A percentile compares a stretch with the other conserved stretches of the same genome.
phyloP scores from a whole-genome alignment of 2,113 vertebrate genomes.

The Mugil cephalus region DNA sequence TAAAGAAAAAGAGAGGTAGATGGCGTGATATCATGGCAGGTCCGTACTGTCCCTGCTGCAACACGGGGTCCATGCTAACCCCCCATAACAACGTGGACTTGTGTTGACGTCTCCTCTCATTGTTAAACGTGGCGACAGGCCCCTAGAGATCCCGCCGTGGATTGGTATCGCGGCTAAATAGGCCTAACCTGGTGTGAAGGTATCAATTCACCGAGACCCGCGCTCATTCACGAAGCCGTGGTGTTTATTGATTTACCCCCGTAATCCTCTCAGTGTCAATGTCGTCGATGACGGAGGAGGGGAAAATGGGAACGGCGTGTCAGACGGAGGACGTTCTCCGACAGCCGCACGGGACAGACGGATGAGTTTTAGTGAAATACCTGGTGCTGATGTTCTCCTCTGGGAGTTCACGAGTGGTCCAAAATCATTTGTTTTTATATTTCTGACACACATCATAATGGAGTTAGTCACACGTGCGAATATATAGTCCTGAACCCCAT shows the following conservation, averaged over 20 bases:
- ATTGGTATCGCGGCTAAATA: conserved; percentile 54
- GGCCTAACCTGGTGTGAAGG: conserved; percentile 50
- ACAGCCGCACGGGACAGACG: conserved; percentile 55
- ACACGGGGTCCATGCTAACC: conserved; percentile 14
- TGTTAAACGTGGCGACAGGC: conserved; percentile 42
- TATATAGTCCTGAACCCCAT: too few relatives aligned
- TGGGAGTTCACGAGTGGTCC: conserved; percentile 9
- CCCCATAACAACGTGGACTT: conserved; percentile 35
- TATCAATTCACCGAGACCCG: conserved; percentile 59
- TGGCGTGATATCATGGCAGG: conserved; percentile 1
- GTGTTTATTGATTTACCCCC: conserved; percentile 79
- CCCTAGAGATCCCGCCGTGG: conserved; percentile 33
- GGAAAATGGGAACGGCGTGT: conserved; percentile 47
- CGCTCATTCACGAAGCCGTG: conserved; percentile 47
- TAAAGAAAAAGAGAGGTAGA: conserved; percentile 1
- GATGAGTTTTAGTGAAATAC: conserved; percentile 56
- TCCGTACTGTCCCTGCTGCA: neutral
- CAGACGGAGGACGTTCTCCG: conserved; percentile 50
- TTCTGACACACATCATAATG: neutral
- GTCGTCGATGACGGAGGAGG: conserved; percentile 54
- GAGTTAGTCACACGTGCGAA: neutral
- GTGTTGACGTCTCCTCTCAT: conserved; percentile 29
- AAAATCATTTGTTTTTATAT: conserved; percentile 10
- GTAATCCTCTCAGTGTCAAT: conserved; percentile 76
- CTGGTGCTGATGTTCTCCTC: conserved; percentile 35